These are phyloP conservation scores for Caradrina kadenii DNA, from an alignment of 2,888 invertebrate genomes.

Conservation along the genomic window DNA sequence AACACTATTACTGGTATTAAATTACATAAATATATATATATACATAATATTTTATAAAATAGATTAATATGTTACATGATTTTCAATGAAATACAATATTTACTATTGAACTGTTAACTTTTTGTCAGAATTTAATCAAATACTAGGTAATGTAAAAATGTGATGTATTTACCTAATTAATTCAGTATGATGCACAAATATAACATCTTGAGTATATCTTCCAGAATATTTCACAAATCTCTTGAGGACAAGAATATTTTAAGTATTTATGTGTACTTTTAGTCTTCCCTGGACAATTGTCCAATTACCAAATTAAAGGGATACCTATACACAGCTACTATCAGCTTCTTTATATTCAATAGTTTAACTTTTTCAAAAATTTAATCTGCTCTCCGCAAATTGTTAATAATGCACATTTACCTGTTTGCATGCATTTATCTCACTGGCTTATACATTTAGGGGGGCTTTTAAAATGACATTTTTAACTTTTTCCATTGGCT, in stretches of 20 bases:
- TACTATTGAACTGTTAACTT: slow-evolving; percentile 55
- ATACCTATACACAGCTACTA: slow-evolving; percentile 60
- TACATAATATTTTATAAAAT: slow-evolving; percentile 53
- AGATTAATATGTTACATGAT: slow-evolving; percentile 53
- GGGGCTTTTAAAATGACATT: slow-evolving; percentile 79
- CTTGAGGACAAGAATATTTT: slow-evolving; percentile 64
- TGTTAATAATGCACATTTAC: slow-evolving; percentile 85
- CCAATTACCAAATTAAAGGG: slow-evolving; percentile 63
- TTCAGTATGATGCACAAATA: slow-evolving; percentile 63
- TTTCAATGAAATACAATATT: slow-evolving; percentile 57
- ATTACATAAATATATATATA: not conserved
- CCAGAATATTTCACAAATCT: slow-evolving; percentile 65
- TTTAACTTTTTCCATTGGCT: slow-evolving; percentile 83
- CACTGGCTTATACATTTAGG: slow-evolving; percentile 83
- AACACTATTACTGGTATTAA: slow-evolving; percentile 43
- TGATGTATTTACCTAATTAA: slow-evolving; percentile 43
- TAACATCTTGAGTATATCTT: slow-evolving; percentile 56
- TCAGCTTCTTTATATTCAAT: slow-evolving; percentile 57
- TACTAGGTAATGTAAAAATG: slow-evolving; percentile 39
- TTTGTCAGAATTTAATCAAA: slow-evolving; percentile 58
- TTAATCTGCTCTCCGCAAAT: slow-evolving; percentile 79
- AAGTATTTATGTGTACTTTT: slow-evolving; percentile 64
- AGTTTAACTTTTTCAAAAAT: slow-evolving; percentile 68
- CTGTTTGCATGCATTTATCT: slow-evolving; percentile 86
- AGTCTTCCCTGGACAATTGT: slow-evolving; percentile 80